phyloP scores from a whole-genome alignment of 2,888 invertebrate species.

The Sinohyriopsis cumingii region DNA sequence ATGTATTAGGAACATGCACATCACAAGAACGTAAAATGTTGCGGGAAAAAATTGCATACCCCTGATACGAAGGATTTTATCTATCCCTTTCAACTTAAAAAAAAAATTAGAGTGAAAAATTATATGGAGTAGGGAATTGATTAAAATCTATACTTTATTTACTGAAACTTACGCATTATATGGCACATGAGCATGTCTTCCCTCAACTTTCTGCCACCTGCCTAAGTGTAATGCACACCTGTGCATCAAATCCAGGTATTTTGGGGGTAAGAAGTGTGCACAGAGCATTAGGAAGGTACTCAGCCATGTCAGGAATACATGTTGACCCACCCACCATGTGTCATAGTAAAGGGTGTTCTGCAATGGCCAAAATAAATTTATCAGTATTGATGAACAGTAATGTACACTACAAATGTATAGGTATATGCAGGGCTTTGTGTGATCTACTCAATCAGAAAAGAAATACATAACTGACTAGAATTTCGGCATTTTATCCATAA shows the following conservation, averaged over 20 bases:
- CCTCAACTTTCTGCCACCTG: constrained; percentile 80
- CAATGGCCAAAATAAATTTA: constrained; percentile 11
- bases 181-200: constrained; percentile 76
- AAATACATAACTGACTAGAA: too few species aligned
- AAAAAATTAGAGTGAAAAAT: neutral
- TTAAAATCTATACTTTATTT: neutral
- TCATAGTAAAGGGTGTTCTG: constrained; percentile 82
- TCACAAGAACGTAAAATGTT: too few species aligned
- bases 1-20: too few species aligned
- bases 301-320: constrained; percentile 85
- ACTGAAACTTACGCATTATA: constrained; percentile 70
- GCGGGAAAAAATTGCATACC: too few species aligned
- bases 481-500: too few species aligned
- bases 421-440: too few species aligned
- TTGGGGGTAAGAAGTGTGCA: constrained; percentile 80
- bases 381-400: too few species aligned
- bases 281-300: constrained; percentile 87
- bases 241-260: constrained; percentile 91
- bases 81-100: neutral
- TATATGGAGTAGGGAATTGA: neutral
- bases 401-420: too few species aligned
- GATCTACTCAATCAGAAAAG: too few species aligned
- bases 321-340: constrained; percentile 86
- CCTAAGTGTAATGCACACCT: constrained; percentile 92
- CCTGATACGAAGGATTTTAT: too few species aligned